Conservation (phyloP, 2,113 vertebrate genomes). For the Paedocypris sp. region DNA sequence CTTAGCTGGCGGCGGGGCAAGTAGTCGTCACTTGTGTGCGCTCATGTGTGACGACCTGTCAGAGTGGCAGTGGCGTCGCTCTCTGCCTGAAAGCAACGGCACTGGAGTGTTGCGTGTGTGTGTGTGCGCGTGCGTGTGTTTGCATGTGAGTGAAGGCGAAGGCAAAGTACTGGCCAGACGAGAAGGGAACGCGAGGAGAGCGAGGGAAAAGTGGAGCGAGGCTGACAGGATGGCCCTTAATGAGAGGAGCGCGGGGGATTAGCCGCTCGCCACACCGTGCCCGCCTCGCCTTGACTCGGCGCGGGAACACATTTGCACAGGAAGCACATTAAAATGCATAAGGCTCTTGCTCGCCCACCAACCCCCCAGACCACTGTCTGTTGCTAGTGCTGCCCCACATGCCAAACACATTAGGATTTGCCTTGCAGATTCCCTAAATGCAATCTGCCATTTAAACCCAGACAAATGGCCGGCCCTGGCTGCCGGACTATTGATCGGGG, state of each 20-base stretch:
- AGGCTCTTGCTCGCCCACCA: constrained; percentile 51
- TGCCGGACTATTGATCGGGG: constrained; percentile 76
- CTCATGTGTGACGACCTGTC: constrained; percentile 70
- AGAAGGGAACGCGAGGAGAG: constrained; percentile 21
- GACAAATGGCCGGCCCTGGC: constrained; percentile 76
- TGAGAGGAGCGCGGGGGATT: constrained; percentile 66
- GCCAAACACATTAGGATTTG: constrained; percentile 57
- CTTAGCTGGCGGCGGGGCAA: constrained; percentile 53
- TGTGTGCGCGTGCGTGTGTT: constrained; percentile 25
- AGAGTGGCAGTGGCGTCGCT: constrained; percentile 57
- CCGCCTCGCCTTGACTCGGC: constrained; percentile 53
- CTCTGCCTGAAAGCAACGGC: constrained; percentile 49
- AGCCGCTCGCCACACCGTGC: constrained; percentile 56
- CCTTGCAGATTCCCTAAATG: constrained; percentile 77
- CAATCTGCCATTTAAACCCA: constrained; percentile 82
- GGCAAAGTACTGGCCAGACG: constrained; percentile 28
- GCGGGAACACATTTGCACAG: constrained; percentile 72
- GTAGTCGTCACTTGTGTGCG: constrained; percentile 52
- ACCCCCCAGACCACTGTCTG: constrained; percentile 43
- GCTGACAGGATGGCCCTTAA: constrained; percentile 63
- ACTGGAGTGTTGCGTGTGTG: constrained; percentile 23
- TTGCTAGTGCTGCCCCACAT: constrained; percentile 39
- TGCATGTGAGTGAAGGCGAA: constrained; percentile 16
- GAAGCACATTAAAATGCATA: constrained; percentile 78
- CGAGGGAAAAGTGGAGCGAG: constrained; percentile 28